These are phyloP conservation scores for Sarcophaga variegata DNA, from an alignment of 2,888 invertebrate species.

Conservation along the genomic window DNA sequence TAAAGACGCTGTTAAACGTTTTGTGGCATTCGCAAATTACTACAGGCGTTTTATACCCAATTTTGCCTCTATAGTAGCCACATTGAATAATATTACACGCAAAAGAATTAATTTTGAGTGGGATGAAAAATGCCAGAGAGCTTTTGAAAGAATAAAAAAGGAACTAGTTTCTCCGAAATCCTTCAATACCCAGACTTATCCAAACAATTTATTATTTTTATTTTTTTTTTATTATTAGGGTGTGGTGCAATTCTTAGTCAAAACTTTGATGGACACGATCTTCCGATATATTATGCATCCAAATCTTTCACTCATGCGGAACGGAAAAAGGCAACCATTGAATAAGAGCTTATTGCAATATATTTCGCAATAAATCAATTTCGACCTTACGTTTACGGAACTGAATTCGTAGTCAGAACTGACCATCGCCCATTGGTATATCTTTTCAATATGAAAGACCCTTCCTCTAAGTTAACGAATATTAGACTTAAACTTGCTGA, in stretches of 20 bases:
- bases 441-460: too few species aligned
- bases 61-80: slow-evolving; percentile 28
- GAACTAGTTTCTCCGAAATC: slow-evolving; percentile 23
- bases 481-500: too few species aligned
- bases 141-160: slow-evolving; percentile 25
- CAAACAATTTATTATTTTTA: slow-evolving; percentile 7
- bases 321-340: too few species aligned
- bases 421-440: too few species aligned
- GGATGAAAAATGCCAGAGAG: slow-evolving; percentile 19
- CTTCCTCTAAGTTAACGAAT: too few species aligned
- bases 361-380: too few species aligned
- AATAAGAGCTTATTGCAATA: too few species aligned
- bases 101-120: slow-evolving; percentile 10
- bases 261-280: background rate
- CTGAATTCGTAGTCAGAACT: too few species aligned
- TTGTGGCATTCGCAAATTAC: slow-evolving; percentile 51
- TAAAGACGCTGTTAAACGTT: slow-evolving; percentile 34
- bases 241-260: slow-evolving; percentile 8
- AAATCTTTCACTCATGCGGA: too few species aligned
- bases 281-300: too few species aligned
- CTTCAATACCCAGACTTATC: slow-evolving; percentile 20
- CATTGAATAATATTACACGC: slow-evolving; percentile 26
- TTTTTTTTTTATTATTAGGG: slow-evolving; percentile 9
- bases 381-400: too few species aligned
- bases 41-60: slow-evolving; percentile 30